These are phyloP conservation scores for Hartigia nigra DNA, from an alignment of 2,888 invertebrate species.

Conservation along the genomic window DNA sequence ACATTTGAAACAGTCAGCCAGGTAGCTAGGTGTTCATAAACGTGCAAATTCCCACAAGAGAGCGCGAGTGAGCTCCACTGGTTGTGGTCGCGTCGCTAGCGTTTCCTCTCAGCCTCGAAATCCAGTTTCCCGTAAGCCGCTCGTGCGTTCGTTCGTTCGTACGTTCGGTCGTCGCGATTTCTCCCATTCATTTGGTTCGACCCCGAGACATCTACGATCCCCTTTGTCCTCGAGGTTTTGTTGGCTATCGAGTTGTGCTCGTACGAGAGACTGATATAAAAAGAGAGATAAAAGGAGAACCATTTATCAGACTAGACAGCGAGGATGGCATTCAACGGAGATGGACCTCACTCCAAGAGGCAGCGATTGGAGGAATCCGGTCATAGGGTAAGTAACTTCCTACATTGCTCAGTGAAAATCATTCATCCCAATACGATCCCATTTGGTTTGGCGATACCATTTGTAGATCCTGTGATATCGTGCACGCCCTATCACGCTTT, in stretches of 20 bases:
- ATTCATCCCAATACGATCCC: not conserved
- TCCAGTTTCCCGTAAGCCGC: constrained; percentile 60
- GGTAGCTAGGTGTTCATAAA: not conserved
- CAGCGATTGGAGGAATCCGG: constrained; percentile 64
- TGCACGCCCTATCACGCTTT: not conserved
- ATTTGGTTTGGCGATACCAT: not conserved
- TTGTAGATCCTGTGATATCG: not conserved
- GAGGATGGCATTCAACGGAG: constrained; percentile 68
- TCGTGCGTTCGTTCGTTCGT: constrained; percentile 58
- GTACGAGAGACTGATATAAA: constrained; percentile 2
- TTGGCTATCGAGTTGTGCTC: constrained; percentile 4
- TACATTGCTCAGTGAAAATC: not conserved
- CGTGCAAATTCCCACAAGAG: not conserved
- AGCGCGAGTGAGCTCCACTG: not conserved
- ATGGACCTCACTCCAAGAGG: constrained; percentile 66
- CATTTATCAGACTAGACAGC: constrained; percentile 11
- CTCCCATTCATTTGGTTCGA: constrained; percentile 44
- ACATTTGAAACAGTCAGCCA: not conserved
- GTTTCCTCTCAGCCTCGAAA: not conserved
- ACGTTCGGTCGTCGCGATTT: constrained; percentile 54
- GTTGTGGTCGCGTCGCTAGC: not conserved
- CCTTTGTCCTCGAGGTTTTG: constrained; percentile 12
- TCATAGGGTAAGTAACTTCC: constrained; percentile 56
- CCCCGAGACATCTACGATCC: constrained; percentile 11
- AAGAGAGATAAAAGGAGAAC: not conserved